Conservation (phyloP, 2,113 vertebrate species). For the Parotia lawesii region DNA sequence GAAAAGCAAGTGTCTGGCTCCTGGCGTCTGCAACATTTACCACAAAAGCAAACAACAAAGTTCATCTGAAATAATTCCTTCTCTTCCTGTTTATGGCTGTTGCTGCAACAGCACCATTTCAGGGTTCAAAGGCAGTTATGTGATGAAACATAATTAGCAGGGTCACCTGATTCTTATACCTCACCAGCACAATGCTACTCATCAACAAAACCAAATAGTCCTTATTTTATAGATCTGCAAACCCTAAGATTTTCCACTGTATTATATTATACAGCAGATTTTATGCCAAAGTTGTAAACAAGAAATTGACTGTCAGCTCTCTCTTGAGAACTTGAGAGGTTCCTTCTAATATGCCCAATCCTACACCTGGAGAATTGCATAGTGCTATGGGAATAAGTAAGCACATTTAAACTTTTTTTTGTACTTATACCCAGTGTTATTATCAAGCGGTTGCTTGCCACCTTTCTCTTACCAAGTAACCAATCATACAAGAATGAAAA, state of each 20-base stretch:
- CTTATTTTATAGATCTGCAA: background rate
- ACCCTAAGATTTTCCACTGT: background rate
- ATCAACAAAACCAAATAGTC: background rate
- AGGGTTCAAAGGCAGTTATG: conserved; percentile 3
- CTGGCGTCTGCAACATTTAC: background rate
- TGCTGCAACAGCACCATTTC: background rate
- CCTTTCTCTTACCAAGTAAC: background rate
- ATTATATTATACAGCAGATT: background rate
- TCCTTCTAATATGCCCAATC: background rate
- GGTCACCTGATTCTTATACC: background rate
- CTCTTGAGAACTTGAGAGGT: background rate
- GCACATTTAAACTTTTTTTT: background rate
- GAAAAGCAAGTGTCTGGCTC: background rate
- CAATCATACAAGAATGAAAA: background rate
- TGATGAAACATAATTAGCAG: background rate
- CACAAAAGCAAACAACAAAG: conserved; percentile 3
- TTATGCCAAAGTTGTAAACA: background rate
- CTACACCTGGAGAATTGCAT: background rate
- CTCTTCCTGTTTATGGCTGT: background rate
- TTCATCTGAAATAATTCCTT: background rate
- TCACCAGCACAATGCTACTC: background rate
- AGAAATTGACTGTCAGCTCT: background rate
- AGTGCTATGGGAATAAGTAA: background rate
- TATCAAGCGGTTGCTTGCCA: background rate
- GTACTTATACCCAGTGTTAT: background rate